These are phyloP conservation scores for Apocrypta bakeri DNA, from an alignment of 1,140 invertebrate genomes.

Conservation along the genomic window DNA sequence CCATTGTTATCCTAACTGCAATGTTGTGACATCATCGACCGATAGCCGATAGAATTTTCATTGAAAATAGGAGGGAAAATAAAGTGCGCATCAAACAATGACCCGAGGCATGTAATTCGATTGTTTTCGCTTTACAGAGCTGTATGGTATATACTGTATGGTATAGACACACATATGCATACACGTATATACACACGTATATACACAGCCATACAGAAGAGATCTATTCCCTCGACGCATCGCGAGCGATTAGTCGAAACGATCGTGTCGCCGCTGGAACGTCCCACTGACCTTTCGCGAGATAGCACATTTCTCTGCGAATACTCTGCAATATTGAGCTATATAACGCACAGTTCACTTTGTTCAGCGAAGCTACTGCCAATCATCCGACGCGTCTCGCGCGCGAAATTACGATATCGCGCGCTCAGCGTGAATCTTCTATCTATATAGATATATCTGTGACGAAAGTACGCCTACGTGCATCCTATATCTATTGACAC, in stretches of 20 bases:
- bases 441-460: not conserved
- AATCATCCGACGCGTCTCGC: not conserved
- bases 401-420: constrained; percentile 12
- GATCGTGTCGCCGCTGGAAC: not conserved
- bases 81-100: not conserved
- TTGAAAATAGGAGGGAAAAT: too few species aligned
- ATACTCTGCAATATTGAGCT: not conserved
- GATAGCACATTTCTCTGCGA: not conserved
- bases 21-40: not conserved
- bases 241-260: constrained; percentile 8
- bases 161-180: too few species aligned
- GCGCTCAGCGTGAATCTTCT: too few species aligned
- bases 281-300: constrained; percentile 22
- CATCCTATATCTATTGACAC: too few species aligned
- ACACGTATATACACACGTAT: too few species aligned
- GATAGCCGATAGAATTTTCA: not conserved
- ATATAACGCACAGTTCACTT: not conserved
- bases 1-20: not conserved
- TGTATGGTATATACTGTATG: too few species aligned
- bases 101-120: constrained; percentile 9
- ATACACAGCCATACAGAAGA: too few species aligned
- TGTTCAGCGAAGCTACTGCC: not conserved
- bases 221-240: not conserved
- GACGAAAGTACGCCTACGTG: constrained; percentile 1
- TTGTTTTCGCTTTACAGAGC: not conserved